A percentile compares a stretch with the other conserved stretches of the same genome.
phyloP scores from a whole-genome alignment of 2,797 vertebrate species.

The Phataginus tetradactyla region DNA sequence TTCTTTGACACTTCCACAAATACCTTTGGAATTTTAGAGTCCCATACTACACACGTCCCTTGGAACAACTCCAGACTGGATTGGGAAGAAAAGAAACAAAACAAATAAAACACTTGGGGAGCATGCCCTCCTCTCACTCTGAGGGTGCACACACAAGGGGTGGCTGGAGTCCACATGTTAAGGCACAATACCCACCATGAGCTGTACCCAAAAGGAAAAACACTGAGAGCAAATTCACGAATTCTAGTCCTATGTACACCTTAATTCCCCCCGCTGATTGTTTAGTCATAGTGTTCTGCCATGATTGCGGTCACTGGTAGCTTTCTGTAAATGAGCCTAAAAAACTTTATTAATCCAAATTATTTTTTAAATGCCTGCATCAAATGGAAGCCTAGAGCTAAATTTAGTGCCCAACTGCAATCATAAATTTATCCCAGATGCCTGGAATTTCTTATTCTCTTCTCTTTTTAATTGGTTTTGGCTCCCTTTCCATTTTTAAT shows the following conservation, averaged over 20 bases:
- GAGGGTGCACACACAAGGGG: not conserved
- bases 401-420: conserved; percentile 69
- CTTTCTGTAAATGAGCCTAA: conserved; percentile 67
- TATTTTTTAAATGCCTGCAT: conserved; percentile 64
- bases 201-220: not conserved
- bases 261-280: not conserved
- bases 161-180: accelerated
- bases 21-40: not conserved
- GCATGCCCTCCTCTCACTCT: not conserved
- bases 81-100: not conserved
- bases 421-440: conserved; percentile 76
- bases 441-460: conserved; percentile 74
- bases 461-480: conserved; percentile 80
- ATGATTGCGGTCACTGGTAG: conserved; percentile 6
- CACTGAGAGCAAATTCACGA: not conserved
- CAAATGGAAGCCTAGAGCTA: conserved; percentile 71
- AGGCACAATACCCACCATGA: accelerated
- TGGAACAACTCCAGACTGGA: not conserved
- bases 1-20: not conserved
- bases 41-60: not conserved
- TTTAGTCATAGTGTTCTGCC: not conserved
- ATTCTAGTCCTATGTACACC: not conserved
- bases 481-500: conserved; percentile 80
- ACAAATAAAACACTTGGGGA: not conserved
- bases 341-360: conserved; percentile 73